These are phyloP conservation scores for Diachasma alloeum DNA, from an alignment of 1,140 invertebrate genomes.

Conservation along the genomic window DNA sequence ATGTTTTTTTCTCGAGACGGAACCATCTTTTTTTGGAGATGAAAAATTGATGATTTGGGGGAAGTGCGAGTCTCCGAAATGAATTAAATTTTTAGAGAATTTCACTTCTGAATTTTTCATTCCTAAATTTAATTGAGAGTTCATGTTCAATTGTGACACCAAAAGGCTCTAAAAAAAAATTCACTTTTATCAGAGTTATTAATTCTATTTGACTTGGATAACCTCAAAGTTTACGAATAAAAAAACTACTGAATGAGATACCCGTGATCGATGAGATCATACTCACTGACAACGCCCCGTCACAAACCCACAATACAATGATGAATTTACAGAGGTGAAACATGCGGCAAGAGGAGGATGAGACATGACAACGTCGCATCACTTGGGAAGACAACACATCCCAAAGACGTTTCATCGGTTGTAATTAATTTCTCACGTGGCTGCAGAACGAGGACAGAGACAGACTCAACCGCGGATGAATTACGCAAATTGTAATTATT, in stretches of 20 bases:
- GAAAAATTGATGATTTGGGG: too few relatives aligned
- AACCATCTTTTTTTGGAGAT: too few relatives aligned
- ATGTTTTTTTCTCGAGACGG: too few relatives aligned
- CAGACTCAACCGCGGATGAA: slow-evolving; percentile 7
- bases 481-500: slow-evolving; percentile 20
- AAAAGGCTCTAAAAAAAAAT: too few relatives aligned
- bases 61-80: too few relatives aligned
- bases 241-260: not conserved
- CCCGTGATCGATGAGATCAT: not conserved
- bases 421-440: slow-evolving; percentile 26
- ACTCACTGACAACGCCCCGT: not conserved
- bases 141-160: too few relatives aligned
- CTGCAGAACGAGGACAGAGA: not conserved
- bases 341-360: not conserved
- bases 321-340: not conserved
- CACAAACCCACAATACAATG: not conserved
- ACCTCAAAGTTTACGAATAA: not conserved
- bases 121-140: too few relatives aligned
- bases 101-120: too few relatives aligned
- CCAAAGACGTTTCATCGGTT: slow-evolving; percentile 14
- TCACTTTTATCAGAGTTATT: too few relatives aligned
- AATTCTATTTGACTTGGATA: too few relatives aligned
- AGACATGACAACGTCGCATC: not conserved
- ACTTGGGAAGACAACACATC: slow-evolving; percentile 19
- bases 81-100: too few relatives aligned